Conservation (phyloP, 2,888 invertebrate genomes). For the Aethes cnicana region DNA sequence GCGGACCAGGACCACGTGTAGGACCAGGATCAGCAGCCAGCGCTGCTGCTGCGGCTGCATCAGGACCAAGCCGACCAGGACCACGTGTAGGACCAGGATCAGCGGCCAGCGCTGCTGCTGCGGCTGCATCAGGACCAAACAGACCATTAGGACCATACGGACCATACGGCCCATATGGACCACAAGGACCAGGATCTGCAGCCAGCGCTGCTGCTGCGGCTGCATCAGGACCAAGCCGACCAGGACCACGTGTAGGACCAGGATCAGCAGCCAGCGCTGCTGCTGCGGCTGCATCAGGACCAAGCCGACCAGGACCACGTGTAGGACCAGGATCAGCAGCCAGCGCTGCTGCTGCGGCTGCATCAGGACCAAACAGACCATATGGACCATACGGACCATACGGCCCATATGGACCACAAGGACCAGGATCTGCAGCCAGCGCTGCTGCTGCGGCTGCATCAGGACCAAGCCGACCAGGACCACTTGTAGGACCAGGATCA, state of each 20-base stretch:
- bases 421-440: neutral
- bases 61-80: slow-evolving; percentile 10
- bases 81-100: neutral
- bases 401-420: slow-evolving; percentile 1
- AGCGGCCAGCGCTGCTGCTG: neutral
- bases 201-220: too few species aligned
- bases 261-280: slow-evolving; percentile 13
- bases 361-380: slow-evolving; percentile 1
- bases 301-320: slow-evolving; percentile 1
- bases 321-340: slow-evolving; percentile 4
- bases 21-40: slow-evolving; percentile 10
- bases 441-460: neutral
- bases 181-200: neutral
- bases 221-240: neutral
- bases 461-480: neutral
- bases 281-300: slow-evolving; percentile 18
- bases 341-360: slow-evolving; percentile 24
- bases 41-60: neutral
- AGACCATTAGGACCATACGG: slow-evolving; percentile 14
- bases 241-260: slow-evolving; percentile 9
- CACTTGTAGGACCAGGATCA: neutral
- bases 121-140: neutral
- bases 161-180: neutral
- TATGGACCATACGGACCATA: neutral
- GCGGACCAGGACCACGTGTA: neutral